Base-by-base conservation (phyloP, 2,113 vertebrate genomes). In the Coreoperca whiteheadi region DNA sequence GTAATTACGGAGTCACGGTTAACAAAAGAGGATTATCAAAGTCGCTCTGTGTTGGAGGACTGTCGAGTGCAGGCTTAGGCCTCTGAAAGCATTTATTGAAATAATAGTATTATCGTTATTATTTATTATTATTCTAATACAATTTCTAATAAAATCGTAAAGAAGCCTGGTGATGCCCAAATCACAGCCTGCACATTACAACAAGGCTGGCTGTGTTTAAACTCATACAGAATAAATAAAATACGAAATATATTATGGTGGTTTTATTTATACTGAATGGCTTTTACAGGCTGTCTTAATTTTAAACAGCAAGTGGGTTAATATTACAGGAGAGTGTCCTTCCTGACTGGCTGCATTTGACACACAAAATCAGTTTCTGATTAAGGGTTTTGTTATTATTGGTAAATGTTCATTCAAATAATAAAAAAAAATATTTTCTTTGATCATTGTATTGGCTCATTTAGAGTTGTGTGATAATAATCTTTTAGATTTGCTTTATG, bases 21-120 rank as follows among this genome's bases (percentile, higher is more conserved):
- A 81, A 92, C 88, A 93, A 90, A 89, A 81, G 83, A 75, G 87
- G 83, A 88, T 91, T 88, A 91, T 87, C 81, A 80, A 71, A 71
- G 74, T 78, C 57, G 28, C 53, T 65, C 54, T 78, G 71, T 81
- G 75, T 39, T 60, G 46, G 48, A 86, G 60, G 66, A 71, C 63
- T 76, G 73, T 64, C 30, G 20, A 82, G 70, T 48, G 39, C 41
- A 66, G 46, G 37, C 51, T 74, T 21, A 39, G 66, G 74, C 63
- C 56, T 73, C 25, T 59, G 7, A 71, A 53, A 32, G 4, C 56
- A 84, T 63, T 64, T 34, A 68, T 16, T 67, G 18, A n/a, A 48
- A 37, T 1, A 10, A 2, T 66, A 0, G 23, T 8, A 30, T 30
- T 16, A 7, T 61, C 63, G 8, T 71, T 71, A 68, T 72, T 72